Evolutionary conservation across 2,888 invertebrate species (phyloP).

Genomic region (Pristionchus fissidentatus): DNA sequence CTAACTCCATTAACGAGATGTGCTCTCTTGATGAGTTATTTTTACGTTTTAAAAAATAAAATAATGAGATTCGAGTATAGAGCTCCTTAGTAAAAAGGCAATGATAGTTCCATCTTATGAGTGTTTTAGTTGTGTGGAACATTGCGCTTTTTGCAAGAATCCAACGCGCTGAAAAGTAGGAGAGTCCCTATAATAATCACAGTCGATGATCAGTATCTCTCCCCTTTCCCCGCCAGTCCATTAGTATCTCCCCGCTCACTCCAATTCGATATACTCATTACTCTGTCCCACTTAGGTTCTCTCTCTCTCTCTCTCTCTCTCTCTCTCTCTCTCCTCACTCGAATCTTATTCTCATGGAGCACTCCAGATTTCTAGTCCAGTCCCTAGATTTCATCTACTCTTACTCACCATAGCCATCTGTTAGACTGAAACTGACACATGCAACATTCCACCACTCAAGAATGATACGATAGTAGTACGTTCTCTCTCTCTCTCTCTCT

Average conservation of each 20-base stretch:
- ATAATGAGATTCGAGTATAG: too few species aligned
- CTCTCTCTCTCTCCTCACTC: neutral
- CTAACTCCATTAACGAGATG: neutral
- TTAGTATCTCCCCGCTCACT: slow-evolving; percentile 2
- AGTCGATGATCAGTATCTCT: too few species aligned
- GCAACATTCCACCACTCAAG: neutral
- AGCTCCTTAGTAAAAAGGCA: too few species aligned
- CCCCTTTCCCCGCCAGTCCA: too few species aligned
- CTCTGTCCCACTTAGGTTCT: neutral
- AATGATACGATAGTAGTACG: too few species aligned
- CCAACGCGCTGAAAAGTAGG: too few species aligned
- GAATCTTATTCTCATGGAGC: slow-evolving; percentile 27
- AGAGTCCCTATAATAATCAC: too few species aligned
- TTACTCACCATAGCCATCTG: neutral
- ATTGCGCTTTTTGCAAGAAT: too few species aligned
- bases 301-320: neutral
- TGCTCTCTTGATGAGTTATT: too few species aligned
- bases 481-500: neutral
- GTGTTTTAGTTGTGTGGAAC: too few species aligned
- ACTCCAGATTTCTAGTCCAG: slow-evolving; percentile 22
- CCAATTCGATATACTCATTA: slow-evolving; percentile 33
- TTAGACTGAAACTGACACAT: slow-evolving; percentile 18
- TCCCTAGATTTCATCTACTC: slow-evolving; percentile 36
- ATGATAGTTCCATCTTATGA: too few species aligned
- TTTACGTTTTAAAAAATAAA: too few species aligned